phyloP scores from a whole-genome alignment of 1,140 invertebrate genomes.

The Drosophila orena region DNA sequence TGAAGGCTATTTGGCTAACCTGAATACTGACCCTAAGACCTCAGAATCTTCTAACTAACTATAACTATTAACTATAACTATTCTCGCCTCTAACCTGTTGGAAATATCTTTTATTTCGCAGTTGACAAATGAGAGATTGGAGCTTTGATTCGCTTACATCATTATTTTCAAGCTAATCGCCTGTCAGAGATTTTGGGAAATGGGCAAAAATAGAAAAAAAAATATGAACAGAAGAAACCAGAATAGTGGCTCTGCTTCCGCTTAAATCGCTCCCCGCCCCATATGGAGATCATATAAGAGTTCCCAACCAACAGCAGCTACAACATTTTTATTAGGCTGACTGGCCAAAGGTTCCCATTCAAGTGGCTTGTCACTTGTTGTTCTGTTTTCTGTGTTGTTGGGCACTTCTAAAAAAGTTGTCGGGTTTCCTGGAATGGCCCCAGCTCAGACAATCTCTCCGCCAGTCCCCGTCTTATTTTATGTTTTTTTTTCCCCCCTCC shows the following conservation, averaged over 20 bases:
- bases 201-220: slow-evolving; percentile 4
- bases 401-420: slow-evolving; percentile 75
- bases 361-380: slow-evolving; percentile 61
- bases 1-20: too few relatives aligned
- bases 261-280: slow-evolving; percentile 30
- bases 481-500: slow-evolving; percentile 32
- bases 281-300: slow-evolving; percentile 8
- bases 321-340: slow-evolving; percentile 64
- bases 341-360: slow-evolving; percentile 54
- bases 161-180: slow-evolving; percentile 50
- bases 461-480: slow-evolving; percentile 46
- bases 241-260: slow-evolving; percentile 35
- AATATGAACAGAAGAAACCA: slow-evolving; percentile 6
- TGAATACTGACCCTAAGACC: too few relatives aligned
- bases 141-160: slow-evolving; percentile 39
- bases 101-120: not conserved
- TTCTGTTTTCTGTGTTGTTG: slow-evolving; percentile 46
- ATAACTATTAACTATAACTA: too few relatives aligned
- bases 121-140: slow-evolving; percentile 26
- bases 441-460: slow-evolving; percentile 34
- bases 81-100: too few relatives aligned
- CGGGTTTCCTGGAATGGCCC: slow-evolving; percentile 68
- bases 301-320: slow-evolving; percentile 36
- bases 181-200: slow-evolving; percentile 39
- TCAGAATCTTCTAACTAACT: too few relatives aligned